Evolutionary conservation across 1,140 invertebrate genomes (phyloP).

Genomic region (Orius laevigatus): DNA sequence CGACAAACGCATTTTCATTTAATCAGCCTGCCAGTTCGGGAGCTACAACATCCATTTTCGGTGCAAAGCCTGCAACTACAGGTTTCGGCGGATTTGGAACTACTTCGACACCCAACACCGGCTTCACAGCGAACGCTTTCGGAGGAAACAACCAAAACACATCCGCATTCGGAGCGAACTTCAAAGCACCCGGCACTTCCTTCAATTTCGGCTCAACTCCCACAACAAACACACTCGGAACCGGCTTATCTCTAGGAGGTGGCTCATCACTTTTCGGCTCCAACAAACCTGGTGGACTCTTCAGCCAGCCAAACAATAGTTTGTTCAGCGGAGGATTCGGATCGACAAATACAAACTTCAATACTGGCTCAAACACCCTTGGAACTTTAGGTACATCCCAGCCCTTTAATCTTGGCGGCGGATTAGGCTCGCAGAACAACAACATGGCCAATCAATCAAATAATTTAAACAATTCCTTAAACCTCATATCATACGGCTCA

Average conservation of each 20-base stretch:
- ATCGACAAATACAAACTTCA: slow-evolving; percentile 20
- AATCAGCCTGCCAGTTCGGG: slow-evolving; percentile 27
- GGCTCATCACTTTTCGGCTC: slow-evolving; percentile 31
- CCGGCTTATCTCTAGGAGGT: slow-evolving; percentile 21
- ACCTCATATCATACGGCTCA: slow-evolving; percentile 42
- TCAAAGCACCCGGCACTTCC: slow-evolving; percentile 26
- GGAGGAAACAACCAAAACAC: slow-evolving; percentile 27
- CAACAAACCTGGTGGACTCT: slow-evolving; percentile 36
- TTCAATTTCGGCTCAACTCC: slow-evolving; percentile 35
- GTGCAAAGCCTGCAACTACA: slow-evolving; percentile 28
- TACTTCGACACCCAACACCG: slow-evolving; percentile 28
- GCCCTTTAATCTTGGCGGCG: slow-evolving; percentile 7
- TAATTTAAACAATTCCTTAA: slow-evolving; percentile 25
- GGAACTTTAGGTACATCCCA: slow-evolving; percentile 22
- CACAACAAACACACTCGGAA: slow-evolving; percentile 28
- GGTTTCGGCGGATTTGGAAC: slow-evolving; percentile 30
- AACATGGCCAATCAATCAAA: background rate
- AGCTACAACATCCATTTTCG: slow-evolving; percentile 25
- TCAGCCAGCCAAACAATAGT: slow-evolving; percentile 29
- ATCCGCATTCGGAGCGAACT: slow-evolving; percentile 31
- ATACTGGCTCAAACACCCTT: slow-evolving; percentile 20
- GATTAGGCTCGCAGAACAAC: background rate
- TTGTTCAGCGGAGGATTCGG: slow-evolving; percentile 21
- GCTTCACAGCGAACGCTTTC: slow-evolving; percentile 38
- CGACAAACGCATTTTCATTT: slow-evolving; percentile 31